Evolutionary conservation across 2,797 vertebrate species (phyloP), one percentile per base, ranked within the genome.

Genomic region (Urophycis tenuis): DNA sequence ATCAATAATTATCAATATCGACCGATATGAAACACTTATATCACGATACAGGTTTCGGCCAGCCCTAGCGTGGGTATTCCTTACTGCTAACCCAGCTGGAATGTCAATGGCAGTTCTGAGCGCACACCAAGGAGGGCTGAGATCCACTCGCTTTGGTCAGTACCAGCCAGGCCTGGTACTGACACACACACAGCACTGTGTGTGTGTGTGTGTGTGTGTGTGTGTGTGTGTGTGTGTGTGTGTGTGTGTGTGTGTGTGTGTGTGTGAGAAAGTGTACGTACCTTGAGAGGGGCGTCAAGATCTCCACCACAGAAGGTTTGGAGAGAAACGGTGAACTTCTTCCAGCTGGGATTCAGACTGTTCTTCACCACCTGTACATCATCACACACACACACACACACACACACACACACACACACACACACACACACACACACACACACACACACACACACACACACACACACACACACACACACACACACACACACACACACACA

Each of bases 261-360:
- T 41, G 39, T 41, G 39, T 41, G 12, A 5, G 39, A 5, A 10
- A 5, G 12, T 41, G 39, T 41, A 10, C 39, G 5, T 41, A 5
- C 39, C 5, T 35, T 35, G 45, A 99, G 85, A 0, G 92, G 91
- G 77, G 88, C 93, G 77, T 92, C 94, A 33, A 95, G 82, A 84
- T 98, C 93, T 12, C 95, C 91, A 80, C 87, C 86, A 89, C 96
- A 99, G 87, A 98, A 95, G 0, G 94, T 95, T 87, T 97, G 95
- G 73, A 98, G 88, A 74, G 95, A 91, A 82, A 98, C 91, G 1
- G 82, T 86, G 83, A 98, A 96, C 81, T 92, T 95, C 81, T 91
- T 96, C 96, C 96, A 98, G 35, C 82, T 90, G 0, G 96, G 95
- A 88, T 90, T 97, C 84, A 98, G 92, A 81, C 95, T 97, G 91